phyloP scores from a whole-genome alignment of 2,888 invertebrate species.

The Brachypalpus laphriformis region DNA sequence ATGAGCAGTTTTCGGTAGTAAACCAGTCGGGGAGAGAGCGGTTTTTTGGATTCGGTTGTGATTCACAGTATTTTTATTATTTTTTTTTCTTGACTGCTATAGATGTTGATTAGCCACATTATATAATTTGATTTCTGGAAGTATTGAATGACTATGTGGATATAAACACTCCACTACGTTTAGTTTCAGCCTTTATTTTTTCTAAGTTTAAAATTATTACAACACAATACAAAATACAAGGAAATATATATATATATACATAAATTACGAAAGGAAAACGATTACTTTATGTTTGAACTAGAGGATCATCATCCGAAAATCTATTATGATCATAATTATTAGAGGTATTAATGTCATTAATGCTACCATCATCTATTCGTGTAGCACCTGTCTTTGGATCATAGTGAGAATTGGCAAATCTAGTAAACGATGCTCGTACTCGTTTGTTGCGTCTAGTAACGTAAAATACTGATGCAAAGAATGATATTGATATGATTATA shows the following conservation, averaged over 20 bases:
- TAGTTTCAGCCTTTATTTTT: constrained; percentile 69
- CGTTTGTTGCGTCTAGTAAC: constrained; percentile 89
- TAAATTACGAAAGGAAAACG: constrained; percentile 10
- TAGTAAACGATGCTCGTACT: constrained; percentile 89
- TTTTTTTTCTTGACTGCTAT: too few relatives aligned
- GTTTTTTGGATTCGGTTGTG: too few relatives aligned
- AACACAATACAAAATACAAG: constrained; percentile 67
- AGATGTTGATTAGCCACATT: too few relatives aligned
- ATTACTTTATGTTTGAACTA: constrained; percentile 84
- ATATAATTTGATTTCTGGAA: too few relatives aligned
- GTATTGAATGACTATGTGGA: too few relatives aligned
- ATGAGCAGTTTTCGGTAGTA: too few relatives aligned
- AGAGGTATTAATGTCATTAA: constrained; percentile 90
- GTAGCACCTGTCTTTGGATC: constrained; percentile 94
- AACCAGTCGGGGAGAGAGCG: too few relatives aligned
- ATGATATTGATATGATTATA: constrained; percentile 84
- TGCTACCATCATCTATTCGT: constrained; percentile 89
- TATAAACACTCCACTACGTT: background rate
- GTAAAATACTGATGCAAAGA: constrained; percentile 84
- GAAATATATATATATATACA: constrained; percentile 44
- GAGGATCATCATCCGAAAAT: constrained; percentile 96
- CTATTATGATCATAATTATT: constrained; percentile 93
- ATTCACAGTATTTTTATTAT: too few relatives aligned
- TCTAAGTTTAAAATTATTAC: constrained; percentile 62
- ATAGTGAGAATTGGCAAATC: constrained; percentile 93